phyloP scores from a whole-genome alignment of 2,888 invertebrate species.

The Oligia fasciuncula region DNA sequence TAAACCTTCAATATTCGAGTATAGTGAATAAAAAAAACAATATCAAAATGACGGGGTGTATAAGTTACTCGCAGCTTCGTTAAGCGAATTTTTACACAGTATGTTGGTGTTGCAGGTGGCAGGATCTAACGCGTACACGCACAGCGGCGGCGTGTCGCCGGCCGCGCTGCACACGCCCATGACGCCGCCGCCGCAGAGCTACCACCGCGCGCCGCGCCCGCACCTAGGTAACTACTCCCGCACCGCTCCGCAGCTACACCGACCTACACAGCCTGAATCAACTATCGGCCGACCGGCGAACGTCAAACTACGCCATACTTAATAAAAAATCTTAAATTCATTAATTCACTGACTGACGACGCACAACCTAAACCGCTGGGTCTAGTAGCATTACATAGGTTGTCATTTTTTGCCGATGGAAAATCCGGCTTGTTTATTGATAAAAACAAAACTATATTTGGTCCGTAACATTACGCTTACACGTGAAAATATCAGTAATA shows the following conservation, averaged over 20 bases:
- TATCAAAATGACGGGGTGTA: not conserved
- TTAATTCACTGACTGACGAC: not conserved
- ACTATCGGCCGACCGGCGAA: constrained; percentile 22
- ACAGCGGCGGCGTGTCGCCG: constrained; percentile 76
- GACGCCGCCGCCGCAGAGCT: constrained; percentile 86
- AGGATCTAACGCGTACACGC: constrained; percentile 83
- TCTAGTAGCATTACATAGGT: not conserved
- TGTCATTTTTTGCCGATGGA: not conserved
- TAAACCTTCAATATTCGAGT: no score
- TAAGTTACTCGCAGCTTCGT: no score
- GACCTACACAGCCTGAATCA: not conserved
- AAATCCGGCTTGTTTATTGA: not conserved
- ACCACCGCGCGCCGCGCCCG: constrained; percentile 87
- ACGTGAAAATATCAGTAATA: not conserved
- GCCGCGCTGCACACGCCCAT: constrained; percentile 90
- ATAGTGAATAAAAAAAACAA: not conserved
- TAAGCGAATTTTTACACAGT: not conserved
- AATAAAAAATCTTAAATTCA: no score
- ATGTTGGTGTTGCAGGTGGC: constrained; percentile 70
- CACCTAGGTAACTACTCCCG: constrained; percentile 76
- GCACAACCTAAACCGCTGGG: not conserved
- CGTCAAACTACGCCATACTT: not conserved
- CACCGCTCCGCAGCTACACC: not conserved
- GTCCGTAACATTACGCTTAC: not conserved
- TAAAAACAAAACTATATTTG: not conserved